Percentiles rank a stretch among this genome's conserved stretches.
Evolutionary conservation across 2,888 invertebrate species (phyloP).

Genomic region (Polydrusus pterygomalis): DNA sequence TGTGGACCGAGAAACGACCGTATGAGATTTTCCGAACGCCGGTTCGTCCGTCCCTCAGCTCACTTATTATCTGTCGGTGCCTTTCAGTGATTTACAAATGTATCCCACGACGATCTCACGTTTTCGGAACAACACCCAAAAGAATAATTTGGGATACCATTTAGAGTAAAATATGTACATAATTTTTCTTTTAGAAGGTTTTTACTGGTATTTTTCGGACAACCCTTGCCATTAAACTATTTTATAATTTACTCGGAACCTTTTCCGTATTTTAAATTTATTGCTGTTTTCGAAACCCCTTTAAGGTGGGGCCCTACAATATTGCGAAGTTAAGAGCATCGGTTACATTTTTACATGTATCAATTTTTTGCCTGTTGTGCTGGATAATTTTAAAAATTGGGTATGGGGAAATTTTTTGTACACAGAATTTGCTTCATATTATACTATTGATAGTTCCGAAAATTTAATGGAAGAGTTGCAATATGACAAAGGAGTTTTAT

Average conservation of each 20-base stretch:
- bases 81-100: conserved; percentile 67
- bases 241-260: conserved; percentile 23
- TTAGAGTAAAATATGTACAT: conserved; percentile 51
- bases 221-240: conserved; percentile 23
- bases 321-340: no score
- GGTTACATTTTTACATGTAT: no score
- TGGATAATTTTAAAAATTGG: no score
- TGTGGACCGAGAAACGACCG: conserved; percentile 94
- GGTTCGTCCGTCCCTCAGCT: conserved; percentile 71
- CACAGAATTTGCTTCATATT: no score
- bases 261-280: conserved; percentile 9
- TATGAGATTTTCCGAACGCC: conserved; percentile 77
- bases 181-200: conserved; percentile 34
- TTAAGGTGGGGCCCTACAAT: neutral
- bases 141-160: conserved; percentile 46
- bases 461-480: no score
- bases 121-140: conserved; percentile 44
- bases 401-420: no score
- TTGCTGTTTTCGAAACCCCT: neutral
- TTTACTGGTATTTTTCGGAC: conserved; percentile 28
- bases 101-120: conserved; percentile 50
- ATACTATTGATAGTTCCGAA: no score
- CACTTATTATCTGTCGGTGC: conserved; percentile 71
- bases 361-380: no score
- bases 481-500: no score